Evolutionary conservation across 2,797 vertebrate species (phyloP), one percentile per base, ranked within the genome.

Genomic region (Pempheris klunzingeri): DNA sequence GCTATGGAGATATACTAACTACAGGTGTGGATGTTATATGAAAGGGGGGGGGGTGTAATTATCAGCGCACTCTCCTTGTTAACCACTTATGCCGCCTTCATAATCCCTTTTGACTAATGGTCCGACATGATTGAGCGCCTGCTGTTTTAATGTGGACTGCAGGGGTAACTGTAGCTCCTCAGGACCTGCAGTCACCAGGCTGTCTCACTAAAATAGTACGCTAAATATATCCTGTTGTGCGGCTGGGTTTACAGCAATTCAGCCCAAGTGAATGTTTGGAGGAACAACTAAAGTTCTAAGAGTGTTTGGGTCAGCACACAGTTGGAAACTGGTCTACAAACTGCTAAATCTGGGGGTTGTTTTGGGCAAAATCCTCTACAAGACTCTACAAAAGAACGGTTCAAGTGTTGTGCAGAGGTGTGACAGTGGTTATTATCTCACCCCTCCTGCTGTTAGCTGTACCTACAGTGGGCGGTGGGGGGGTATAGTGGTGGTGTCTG

Each of bases 141-240:
- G 92, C 85, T 94, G 74, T 87, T 90, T 92, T 89, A 90, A 91
- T 87, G 83, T 82, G 67, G 89, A 83, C 88, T 87, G 88, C 66
- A 73, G 87, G 89, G 92, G 95, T 94, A 96, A 96, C 92, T 65
- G 90, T 81, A 96, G 95, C 92, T 88, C 77, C 86, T 81, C 84
- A 84, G 70, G 88, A 87, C 87, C 91, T 70, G 87, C 90, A 93
- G 94, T 92, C 93, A 85, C 92, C 80, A 71, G 81, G 84, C 85
- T 52, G 65, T 82, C 83, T 81, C 74, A 50, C 87, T 39, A 52
- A 92, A 94, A 93, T 86, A 92, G 91, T 79, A 38, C 47, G 77
- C 94, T 96, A 96, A 95, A 95, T 94, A 95, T 96, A 96, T 83
- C 91, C 73, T 93, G 88, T 94, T 88, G 86, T 90, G 87, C 66